Evolutionary conservation across 2,888 invertebrate species (phyloP), one percentile per base, ranked within the genome.

Genomic region (Zygogramma bicolorata): DNA sequence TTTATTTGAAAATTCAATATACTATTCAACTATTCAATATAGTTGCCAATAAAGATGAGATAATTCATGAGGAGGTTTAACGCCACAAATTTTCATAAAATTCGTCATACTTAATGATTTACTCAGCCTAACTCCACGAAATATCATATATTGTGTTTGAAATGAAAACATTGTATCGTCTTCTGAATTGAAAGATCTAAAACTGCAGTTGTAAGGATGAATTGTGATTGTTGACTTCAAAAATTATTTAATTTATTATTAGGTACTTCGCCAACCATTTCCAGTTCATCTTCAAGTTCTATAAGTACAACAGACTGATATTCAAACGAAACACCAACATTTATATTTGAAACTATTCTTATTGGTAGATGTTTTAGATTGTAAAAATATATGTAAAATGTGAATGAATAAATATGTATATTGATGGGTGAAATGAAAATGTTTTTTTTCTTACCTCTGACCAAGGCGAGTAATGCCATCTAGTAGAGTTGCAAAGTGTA

Each of bases 391-490:
- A 61, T 74, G 63, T 66, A 38, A 60, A 31, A 70, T 49, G 18
- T 25, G 38, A 58, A 25, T 69, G 13, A 46, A 22, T 59, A 65
- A 70, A 65, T 31, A 58, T 66, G 40, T 67, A 67, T 71, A 67
- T 63, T 71, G 46, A 70, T 70, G n/a, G 20, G 60, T 68, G 59
- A 61, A 38, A 27, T 49, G 49, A 58, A 8, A n/a, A 15, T 25
- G 29, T 58, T 58, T 68, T 34, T 57, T 67, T 40, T 53, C 85
- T 87, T 86, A 93, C 93, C 87, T 89, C 82, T 34, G 91, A 89
- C 95, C 95, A 95, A n/a, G 91, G 89, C 1, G 90, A 89, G 81
- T 93, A 94, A 27, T 89, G 88, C 95, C 95, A 95, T 70, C 89
- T 88, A 0, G 90, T 90, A 5, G 88, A 87, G 65, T 90, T 88